A percentile compares a stretch with the other conserved stretches of the same genome.
Conservation (phyloP, 2,113 vertebrate genomes). For the Lycaon pictus region DNA sequence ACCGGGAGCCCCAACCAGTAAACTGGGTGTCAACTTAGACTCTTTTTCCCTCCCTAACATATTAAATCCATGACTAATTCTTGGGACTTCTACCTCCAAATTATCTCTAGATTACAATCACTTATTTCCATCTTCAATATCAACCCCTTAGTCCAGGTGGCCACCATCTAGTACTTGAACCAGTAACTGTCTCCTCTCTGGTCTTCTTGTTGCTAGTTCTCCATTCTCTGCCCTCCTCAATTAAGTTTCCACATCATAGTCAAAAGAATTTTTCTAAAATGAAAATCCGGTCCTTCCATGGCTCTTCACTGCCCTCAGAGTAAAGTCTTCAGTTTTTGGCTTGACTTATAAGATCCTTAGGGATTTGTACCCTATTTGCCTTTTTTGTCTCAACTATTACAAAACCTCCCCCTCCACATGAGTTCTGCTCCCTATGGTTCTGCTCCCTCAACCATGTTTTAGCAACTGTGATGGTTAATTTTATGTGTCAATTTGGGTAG, state of each 20-base stretch:
- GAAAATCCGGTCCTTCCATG: not conserved
- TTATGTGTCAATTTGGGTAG: not conserved
- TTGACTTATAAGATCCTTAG: not conserved
- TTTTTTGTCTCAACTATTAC: not conserved
- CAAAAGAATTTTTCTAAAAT: conserved; percentile 22
- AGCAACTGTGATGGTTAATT: not conserved
- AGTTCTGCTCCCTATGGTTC: not conserved
- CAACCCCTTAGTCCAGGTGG: not conserved
- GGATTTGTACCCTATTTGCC: not conserved
- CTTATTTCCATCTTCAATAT: not conserved
- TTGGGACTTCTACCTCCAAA: not conserved
- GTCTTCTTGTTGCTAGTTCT: not conserved
- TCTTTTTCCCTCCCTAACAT: not conserved
- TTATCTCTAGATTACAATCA: conserved; percentile 1
- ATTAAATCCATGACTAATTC: not conserved
- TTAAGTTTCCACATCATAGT: not conserved
- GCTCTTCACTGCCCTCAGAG: not conserved
- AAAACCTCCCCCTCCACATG: not conserved
- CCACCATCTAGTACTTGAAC: not conserved
- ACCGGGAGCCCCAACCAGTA: not conserved
- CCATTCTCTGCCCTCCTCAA: not conserved
- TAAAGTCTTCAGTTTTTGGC: not conserved
- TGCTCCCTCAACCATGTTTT: not conserved
- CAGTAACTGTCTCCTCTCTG: not conserved
- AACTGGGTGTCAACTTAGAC: not conserved